Conservation (phyloP, 2,797 vertebrate genomes). For the Champsocephalus esox region DNA sequence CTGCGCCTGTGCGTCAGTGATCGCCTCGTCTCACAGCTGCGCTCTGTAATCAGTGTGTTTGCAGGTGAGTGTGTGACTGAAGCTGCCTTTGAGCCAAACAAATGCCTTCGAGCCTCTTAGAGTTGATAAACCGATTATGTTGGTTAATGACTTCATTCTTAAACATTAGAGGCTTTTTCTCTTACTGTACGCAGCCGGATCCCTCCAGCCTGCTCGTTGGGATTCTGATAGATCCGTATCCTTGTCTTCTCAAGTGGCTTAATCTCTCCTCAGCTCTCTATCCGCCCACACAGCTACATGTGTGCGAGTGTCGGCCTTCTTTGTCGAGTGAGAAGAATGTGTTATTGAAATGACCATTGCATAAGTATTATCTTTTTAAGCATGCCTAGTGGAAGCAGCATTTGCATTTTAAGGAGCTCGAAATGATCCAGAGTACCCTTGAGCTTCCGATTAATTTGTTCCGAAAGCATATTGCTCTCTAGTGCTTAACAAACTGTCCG, state of each 20-base stretch:
- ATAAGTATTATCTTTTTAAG: constrained; percentile 62
- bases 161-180: constrained; percentile 31
- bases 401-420: constrained; percentile 70
- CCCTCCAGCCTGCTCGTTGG: constrained; percentile 34
- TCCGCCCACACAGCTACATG: constrained; percentile 58
- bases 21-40: constrained; percentile 35
- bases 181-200: constrained; percentile 14
- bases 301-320: constrained; percentile 42
- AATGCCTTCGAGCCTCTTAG: constrained; percentile 49
- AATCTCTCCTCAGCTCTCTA: constrained; percentile 53
- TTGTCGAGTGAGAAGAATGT: constrained; percentile 64
- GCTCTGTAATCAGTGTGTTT: constrained; percentile 59
- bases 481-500: constrained; percentile 45
- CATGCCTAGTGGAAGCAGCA: constrained; percentile 60
- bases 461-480: constrained; percentile 43
- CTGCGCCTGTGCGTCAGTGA: constrained; percentile 40
- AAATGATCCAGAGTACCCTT: constrained; percentile 59
- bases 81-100: constrained; percentile 47
- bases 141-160: background rate
- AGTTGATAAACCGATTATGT: constrained; percentile 50
- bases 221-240: constrained; percentile 24
- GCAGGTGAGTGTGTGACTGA: constrained; percentile 62
- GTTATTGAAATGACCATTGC: constrained; percentile 70
- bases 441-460: constrained; percentile 49
- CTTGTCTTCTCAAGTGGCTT: constrained; percentile 51